Conservation (phyloP, 2,113 vertebrate species). For the Tychaedon coryphoeus region DNA sequence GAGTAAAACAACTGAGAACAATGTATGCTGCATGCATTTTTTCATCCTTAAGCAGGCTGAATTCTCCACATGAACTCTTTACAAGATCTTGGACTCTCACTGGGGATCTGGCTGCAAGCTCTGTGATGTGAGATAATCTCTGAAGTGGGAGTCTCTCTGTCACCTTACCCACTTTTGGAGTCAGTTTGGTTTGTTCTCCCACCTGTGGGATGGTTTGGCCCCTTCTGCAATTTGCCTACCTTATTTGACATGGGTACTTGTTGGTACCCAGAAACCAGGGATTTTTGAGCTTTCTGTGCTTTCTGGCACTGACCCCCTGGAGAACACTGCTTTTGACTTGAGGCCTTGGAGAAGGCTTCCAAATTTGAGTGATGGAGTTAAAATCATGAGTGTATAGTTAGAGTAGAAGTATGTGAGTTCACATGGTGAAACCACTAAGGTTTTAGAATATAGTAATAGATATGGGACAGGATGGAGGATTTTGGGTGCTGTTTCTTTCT, state of each 20-base stretch:
- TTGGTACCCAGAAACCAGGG: too few species aligned
- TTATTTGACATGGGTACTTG: background rate
- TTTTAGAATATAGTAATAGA: too few species aligned
- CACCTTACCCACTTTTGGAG: background rate
- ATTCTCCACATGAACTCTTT: background rate
- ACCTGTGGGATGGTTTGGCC: background rate
- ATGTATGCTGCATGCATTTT: background rate
- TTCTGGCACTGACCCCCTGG: too few species aligned
- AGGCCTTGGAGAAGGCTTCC: too few species aligned
- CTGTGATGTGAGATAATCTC: background rate
- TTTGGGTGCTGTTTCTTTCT: too few species aligned
- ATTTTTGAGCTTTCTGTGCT: too few species aligned
- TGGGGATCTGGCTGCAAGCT: rapidly evolving
- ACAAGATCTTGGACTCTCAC: background rate
- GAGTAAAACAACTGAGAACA: background rate
- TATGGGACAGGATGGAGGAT: too few species aligned
- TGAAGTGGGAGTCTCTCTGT: background rate
- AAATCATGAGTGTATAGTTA: too few species aligned
- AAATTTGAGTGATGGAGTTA: too few species aligned
- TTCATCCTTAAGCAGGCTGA: background rate
- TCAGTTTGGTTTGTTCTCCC: background rate
- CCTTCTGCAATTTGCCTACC: background rate
- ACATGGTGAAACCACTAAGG: too few species aligned
- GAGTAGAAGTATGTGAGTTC: too few species aligned
- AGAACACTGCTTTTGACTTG: too few species aligned